A percentile compares a stretch with the other conserved stretches of the same genome.
Conservation (phyloP, 2,797 vertebrate genomes). For the Vultur gryphus region DNA sequence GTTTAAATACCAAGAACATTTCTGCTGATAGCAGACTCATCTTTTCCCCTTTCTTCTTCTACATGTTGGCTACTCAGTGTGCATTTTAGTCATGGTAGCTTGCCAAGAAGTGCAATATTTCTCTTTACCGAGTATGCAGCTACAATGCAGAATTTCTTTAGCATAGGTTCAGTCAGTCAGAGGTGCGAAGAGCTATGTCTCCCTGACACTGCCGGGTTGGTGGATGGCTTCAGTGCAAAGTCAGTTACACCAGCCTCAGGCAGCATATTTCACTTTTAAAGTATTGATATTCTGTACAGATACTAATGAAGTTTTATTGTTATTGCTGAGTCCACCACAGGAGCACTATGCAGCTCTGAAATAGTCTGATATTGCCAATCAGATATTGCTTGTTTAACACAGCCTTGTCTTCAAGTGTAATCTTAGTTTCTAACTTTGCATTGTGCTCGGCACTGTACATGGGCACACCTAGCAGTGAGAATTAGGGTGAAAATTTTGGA, state of each 20-base stretch:
- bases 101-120: not conserved
- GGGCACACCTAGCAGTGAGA: not conserved
- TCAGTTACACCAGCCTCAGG: not conserved
- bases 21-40: not conserved
- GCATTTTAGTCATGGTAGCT: not conserved
- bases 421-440: not conserved
- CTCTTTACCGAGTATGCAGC: not conserved
- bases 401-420: not conserved
- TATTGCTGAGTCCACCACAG: not conserved
- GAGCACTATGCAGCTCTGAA: not conserved
- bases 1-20: not conserved
- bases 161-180: not conserved
- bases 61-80: not conserved
- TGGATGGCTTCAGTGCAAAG: not conserved
- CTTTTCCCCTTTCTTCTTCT: not conserved
- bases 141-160: not conserved
- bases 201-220: fast-evolving
- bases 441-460: no score
- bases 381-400: not conserved
- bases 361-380: not conserved
- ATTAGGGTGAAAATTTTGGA: not conserved
- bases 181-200: not conserved
- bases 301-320: not conserved
- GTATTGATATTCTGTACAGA: not conserved
- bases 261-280: not conserved